Conservation (phyloP, 1,140 invertebrate species). For the Euwallacea fornicatus region DNA sequence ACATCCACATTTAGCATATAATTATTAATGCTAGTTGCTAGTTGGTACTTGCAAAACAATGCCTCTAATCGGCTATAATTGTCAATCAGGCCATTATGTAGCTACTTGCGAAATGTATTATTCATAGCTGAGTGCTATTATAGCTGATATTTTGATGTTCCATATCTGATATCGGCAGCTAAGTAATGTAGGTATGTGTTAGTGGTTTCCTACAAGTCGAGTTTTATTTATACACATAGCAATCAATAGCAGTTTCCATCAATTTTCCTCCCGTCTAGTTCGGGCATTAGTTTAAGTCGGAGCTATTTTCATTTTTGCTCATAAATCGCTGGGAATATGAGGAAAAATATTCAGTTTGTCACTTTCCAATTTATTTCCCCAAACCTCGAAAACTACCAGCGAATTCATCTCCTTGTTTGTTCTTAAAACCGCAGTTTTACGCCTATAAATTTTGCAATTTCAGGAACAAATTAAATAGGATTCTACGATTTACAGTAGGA, state of each 20-base stretch:
- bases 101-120: not conserved
- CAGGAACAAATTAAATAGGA: not conserved
- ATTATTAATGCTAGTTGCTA: not conserved
- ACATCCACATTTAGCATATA: too few relatives aligned
- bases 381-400: conserved; percentile 7
- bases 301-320: too few relatives aligned
- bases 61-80: not conserved
- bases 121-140: not conserved
- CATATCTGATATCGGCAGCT: too few relatives aligned
- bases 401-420: conserved; percentile 14
- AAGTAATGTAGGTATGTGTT: too few relatives aligned
- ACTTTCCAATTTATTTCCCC: conserved; percentile 9
- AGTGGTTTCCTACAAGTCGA: too few relatives aligned
- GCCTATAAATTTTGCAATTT: conserved; percentile 8
- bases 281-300: too few relatives aligned
- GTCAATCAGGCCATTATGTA: not conserved
- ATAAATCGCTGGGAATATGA: too few relatives aligned
- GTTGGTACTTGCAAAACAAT: not conserved
- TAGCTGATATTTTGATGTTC: too few relatives aligned
- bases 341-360: not conserved
- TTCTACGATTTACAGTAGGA: not conserved
- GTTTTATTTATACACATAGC: too few relatives aligned
- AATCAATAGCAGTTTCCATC: too few relatives aligned
- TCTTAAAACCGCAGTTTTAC: conserved; percentile 5
- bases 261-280: not conserved